These are phyloP conservation scores for Drosophila sproati DNA, from an alignment of 1,140 invertebrate species.

Conservation along the genomic window DNA sequence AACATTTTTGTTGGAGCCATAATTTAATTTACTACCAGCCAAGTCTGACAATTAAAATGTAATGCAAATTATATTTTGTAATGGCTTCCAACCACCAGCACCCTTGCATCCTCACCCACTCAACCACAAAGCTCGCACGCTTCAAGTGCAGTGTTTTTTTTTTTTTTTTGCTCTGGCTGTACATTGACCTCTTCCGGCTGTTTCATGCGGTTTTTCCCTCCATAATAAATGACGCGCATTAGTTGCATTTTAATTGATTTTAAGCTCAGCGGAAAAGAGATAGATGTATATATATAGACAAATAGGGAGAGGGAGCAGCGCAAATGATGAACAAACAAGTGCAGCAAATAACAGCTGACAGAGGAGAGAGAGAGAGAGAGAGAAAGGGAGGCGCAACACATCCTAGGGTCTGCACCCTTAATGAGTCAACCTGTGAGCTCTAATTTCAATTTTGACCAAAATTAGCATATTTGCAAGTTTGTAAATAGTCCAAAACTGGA, in stretches of 20 bases:
- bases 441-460: slow-evolving; percentile 58
- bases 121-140: slow-evolving; percentile 23
- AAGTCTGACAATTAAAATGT: slow-evolving; percentile 70
- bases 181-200: slow-evolving; percentile 48
- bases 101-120: not conserved
- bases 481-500: slow-evolving; percentile 16
- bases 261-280: slow-evolving; percentile 17
- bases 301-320: not conserved
- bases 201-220: slow-evolving; percentile 43
- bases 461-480: slow-evolving; percentile 66
- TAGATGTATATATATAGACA: not conserved
- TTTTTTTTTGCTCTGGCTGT: slow-evolving; percentile 3
- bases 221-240: slow-evolving; percentile 77
- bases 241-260: slow-evolving; percentile 81
- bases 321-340: slow-evolving; percentile 29
- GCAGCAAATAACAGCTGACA: not conserved
- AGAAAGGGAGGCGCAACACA: not conserved
- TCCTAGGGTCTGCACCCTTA: not conserved
- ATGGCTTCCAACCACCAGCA: slow-evolving; percentile 1
- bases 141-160: slow-evolving; percentile 9
- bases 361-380: not conserved
- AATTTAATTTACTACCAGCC: slow-evolving; percentile 59
- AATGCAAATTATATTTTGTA: slow-evolving; percentile 65
- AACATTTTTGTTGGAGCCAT: slow-evolving; percentile 40
- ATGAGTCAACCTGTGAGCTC: slow-evolving; percentile 32